Evolutionary conservation across 1,140 invertebrate genomes (phyloP), one percentile per base, ranked within the genome.

Genomic region (Drosophila pachea): DNA sequence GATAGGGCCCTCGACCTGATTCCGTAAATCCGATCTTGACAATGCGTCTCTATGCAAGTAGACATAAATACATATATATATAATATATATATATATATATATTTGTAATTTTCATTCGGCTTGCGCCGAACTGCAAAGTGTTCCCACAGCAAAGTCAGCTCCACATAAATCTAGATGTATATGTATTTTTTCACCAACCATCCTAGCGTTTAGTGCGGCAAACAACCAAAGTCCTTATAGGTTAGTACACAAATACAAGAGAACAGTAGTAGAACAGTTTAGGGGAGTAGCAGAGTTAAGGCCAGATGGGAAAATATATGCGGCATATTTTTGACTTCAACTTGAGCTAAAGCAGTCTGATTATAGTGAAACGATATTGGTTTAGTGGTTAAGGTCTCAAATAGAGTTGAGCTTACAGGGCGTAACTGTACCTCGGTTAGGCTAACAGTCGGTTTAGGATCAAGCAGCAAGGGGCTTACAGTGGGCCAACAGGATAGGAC

Each of bases 141-240:
- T 47, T 64, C 42, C 52, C 33, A n/a, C 11, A 62, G 16, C 9
- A 12, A 32, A 38, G 42, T 50, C 14, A 35, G 55, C 36, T 60
- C 31, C 62, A 71, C 49, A 60, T 12, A 74, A 64, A 81, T 79
- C 55, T 86, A 77, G 61, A 81, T 76, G 58, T 73, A 56, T 36
- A 73, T 69, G 81, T 86, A 86, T 86, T 86, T 86, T 86, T 86
- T 77, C 82, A 86, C 74, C 81, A 81, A 86, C 77, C 82, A 86
- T 81, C 82, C 77, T 86, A 84, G 81, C 77, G 76, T 77, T 73
- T 84, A 84, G 79, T 77, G 81, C 82, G 81, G 77, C 74, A 86
- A 86, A 82, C 74, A 86, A 86, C 81, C 81, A 86, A 86, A 86
- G 81, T 86, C 81, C 81, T 86, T 86, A 86, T 86, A 86, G 82